Conservation (phyloP, 1,140 invertebrate genomes). For the Episyrphus balteatus region DNA sequence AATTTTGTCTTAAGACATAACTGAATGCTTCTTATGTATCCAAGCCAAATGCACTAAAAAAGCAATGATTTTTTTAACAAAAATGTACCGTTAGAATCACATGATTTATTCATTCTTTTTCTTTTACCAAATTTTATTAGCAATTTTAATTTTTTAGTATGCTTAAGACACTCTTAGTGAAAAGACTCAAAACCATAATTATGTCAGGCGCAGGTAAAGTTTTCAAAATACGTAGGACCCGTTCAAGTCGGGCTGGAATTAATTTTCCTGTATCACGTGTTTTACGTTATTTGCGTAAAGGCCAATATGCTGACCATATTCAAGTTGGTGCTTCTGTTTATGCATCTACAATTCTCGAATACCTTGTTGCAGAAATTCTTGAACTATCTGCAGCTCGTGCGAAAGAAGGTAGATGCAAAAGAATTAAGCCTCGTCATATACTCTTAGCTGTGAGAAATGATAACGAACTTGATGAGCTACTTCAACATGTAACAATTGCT, state of each 20-base stretch:
- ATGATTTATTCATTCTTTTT: too few relatives aligned
- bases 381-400: slow-evolving; percentile 73
- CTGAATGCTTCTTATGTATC: too few relatives aligned
- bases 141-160: too few relatives aligned
- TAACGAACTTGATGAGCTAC: slow-evolving; percentile 69
- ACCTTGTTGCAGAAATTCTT: slow-evolving; percentile 58
- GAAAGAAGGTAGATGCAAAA: slow-evolving; percentile 46
- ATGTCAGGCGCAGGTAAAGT: slow-evolving; percentile 51
- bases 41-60: too few relatives aligned
- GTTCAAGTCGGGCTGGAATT: slow-evolving; percentile 52
- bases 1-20: too few relatives aligned
- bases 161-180: too few relatives aligned
- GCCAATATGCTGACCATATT: slow-evolving; percentile 58
- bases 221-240: slow-evolving; percentile 50
- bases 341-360: slow-evolving; percentile 52
- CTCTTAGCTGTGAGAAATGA: slow-evolving; percentile 76
- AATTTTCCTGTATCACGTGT: slow-evolving; percentile 63
- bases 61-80: too few relatives aligned
- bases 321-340: slow-evolving; percentile 60
- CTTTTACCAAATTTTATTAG: too few relatives aligned
- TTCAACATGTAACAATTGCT: slow-evolving; percentile 71
- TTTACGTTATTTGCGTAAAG: slow-evolving; percentile 55
- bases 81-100: too few relatives aligned
- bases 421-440: slow-evolving; percentile 73
- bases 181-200: slow-evolving; percentile 3